Evolutionary conservation across 2,888 invertebrate species (phyloP).

Genomic region (Tiliacea aurago): DNA sequence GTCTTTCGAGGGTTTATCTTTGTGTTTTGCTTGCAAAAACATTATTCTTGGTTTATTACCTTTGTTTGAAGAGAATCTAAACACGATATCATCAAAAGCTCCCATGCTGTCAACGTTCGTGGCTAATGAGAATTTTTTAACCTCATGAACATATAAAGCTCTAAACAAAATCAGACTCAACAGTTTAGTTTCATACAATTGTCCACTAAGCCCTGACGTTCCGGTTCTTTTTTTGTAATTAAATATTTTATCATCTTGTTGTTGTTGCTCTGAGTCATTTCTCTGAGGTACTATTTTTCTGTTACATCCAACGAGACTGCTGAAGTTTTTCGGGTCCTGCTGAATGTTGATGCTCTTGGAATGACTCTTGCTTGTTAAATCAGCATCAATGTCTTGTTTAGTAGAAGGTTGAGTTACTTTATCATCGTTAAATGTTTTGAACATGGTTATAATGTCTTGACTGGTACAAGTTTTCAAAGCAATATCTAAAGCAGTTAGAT

Average conservation of each 20-base stretch:
- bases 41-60: constrained; percentile 34
- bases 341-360: too few relatives aligned
- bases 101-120: constrained; percentile 54
- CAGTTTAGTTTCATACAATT: constrained; percentile 64
- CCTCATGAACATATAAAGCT: constrained; percentile 42
- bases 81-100: constrained; percentile 63
- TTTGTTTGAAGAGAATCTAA: constrained; percentile 49
- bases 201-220: constrained; percentile 57
- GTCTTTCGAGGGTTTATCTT: constrained; percentile 41
- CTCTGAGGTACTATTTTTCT: neutral
- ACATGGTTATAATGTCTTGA: constrained; percentile 9
- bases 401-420: neutral
- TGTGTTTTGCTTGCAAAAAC: constrained; percentile 64
- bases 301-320: neutral
- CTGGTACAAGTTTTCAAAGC: constrained; percentile 10
- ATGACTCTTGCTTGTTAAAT: too few relatives aligned
- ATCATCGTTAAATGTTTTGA: neutral
- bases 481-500: constrained; percentile 59
- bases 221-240: constrained; percentile 47
- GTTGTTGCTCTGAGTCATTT: too few relatives aligned
- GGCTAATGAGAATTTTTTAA: constrained; percentile 40
- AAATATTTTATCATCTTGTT: constrained; percentile 2
- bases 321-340: too few relatives aligned
- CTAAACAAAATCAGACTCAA: constrained; percentile 57
- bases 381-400: too few relatives aligned